Conservation (phyloP, 2,888 invertebrate genomes). For the Dryomyza anilis region DNA sequence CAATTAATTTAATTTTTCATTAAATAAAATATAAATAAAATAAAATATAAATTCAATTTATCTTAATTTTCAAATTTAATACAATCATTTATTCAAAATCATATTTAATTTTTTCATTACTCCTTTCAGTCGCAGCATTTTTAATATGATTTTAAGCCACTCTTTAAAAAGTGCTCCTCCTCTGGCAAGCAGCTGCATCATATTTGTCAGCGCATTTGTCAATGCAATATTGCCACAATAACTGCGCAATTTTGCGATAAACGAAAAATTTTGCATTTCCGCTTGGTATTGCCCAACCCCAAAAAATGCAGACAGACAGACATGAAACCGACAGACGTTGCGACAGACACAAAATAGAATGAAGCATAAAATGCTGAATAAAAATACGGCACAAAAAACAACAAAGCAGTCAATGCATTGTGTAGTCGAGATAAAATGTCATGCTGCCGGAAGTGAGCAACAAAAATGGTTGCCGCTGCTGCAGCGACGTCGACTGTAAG, state of each 20-base stretch:
- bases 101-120: no score
- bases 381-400: neutral
- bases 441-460: neutral
- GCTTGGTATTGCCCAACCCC: neutral
- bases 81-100: no score
- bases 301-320: neutral
- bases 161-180: no score
- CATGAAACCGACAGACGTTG: neutral
- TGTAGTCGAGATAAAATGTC: conserved; percentile 12
- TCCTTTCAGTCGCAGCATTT: no score
- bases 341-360: neutral
- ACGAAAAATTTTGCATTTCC: conserved; percentile 18
- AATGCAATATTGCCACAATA: conserved; percentile 13
- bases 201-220: neutral
- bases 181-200: neutral
- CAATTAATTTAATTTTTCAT: no score
- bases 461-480: neutral
- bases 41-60: neutral
- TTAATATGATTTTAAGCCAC: no score
- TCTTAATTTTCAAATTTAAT: neutral
- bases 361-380: neutral
- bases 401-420: neutral
- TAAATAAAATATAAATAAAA: neutral
- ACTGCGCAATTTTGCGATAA: conserved; percentile 9
- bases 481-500: neutral